phyloP scores from a whole-genome alignment of 2,888 invertebrate genomes.

The Euproctis similis region DNA sequence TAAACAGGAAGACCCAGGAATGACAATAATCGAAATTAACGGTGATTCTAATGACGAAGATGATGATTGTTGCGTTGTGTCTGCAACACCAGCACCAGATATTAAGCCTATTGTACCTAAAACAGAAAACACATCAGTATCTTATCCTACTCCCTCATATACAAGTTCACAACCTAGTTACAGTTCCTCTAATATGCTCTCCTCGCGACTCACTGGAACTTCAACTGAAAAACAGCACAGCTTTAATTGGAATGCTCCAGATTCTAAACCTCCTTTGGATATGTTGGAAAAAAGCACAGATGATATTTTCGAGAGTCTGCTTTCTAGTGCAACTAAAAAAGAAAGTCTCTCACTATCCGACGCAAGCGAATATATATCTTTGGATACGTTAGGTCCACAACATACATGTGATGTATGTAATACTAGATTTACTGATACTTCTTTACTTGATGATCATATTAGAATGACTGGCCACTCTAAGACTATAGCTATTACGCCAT shows the following conservation, averaged over 20 bases:
- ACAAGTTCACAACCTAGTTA: slow-evolving; percentile 30
- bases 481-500: slow-evolving; percentile 36
- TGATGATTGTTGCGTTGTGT: slow-evolving; percentile 68
- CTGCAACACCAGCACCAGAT: slow-evolving; percentile 61
- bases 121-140: slow-evolving; percentile 36
- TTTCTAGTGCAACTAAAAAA: slow-evolving; percentile 57
- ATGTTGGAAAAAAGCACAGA: slow-evolving; percentile 65
- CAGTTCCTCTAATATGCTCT: slow-evolving; percentile 25
- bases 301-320: slow-evolving; percentile 63
- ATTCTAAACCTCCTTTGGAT: slow-evolving; percentile 58
- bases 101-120: slow-evolving; percentile 60
- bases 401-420: slow-evolving; percentile 78
- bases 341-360: slow-evolving; percentile 51
- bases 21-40: slow-evolving; percentile 65
- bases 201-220: slow-evolving; percentile 32
- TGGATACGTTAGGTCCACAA: slow-evolving; percentile 77
- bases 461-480: slow-evolving; percentile 75
- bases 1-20: slow-evolving; percentile 47
- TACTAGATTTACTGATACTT: slow-evolving; percentile 74
- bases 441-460: slow-evolving; percentile 71
- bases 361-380: slow-evolving; percentile 78
- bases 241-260: slow-evolving; percentile 69
- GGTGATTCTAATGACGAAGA: slow-evolving; percentile 69
- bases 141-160: slow-evolving; percentile 37
- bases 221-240: slow-evolving; percentile 63